Percentiles rank a stretch among this genome's conserved stretches.
Conservation (phyloP, 2,888 invertebrate species). For the Ophion slaviceki region DNA sequence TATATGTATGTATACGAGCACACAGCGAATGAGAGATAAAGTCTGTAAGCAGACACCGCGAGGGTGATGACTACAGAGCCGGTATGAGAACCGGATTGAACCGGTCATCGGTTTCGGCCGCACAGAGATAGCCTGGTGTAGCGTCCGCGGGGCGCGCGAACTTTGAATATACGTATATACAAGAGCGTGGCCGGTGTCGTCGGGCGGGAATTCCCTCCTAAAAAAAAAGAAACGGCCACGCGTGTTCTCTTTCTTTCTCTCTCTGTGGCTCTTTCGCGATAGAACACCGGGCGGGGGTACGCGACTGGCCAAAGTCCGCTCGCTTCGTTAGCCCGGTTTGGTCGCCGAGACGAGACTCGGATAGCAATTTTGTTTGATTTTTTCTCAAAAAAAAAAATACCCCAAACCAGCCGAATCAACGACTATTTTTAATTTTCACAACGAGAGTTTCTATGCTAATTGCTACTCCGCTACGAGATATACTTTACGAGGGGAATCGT, state of each 20-base stretch:
- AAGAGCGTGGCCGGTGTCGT: constrained; percentile 11
- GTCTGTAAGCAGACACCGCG: constrained; percentile 44
- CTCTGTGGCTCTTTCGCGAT: not conserved
- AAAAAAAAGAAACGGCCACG: constrained; percentile 1
- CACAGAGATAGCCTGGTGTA: not conserved
- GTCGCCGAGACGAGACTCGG: constrained; percentile 34
- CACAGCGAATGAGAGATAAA: constrained; percentile 43
- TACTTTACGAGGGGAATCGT: constrained; percentile 3
- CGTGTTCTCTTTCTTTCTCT: constrained; percentile 1
- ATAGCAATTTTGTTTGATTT: no score
- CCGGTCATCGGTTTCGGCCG: constrained; percentile 55
- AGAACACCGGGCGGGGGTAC: not conserved
- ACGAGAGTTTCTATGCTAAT: not conserved
- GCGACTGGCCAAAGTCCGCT: constrained; percentile 54
- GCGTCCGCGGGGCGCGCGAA: constrained; percentile 7
- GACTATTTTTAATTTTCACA: constrained; percentile 1
- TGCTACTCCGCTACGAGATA: not conserved
- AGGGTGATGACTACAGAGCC: constrained; percentile 28
- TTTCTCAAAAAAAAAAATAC: not conserved
- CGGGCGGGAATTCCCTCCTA: constrained; percentile 42
- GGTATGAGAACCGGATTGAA: constrained; percentile 56
- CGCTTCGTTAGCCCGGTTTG: constrained; percentile 15
- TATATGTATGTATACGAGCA: not conserved
- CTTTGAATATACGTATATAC: constrained; percentile 7
- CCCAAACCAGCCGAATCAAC: not conserved